Conservation (phyloP, 2,797 vertebrate species). For the Enteromius radiatus region DNA sequence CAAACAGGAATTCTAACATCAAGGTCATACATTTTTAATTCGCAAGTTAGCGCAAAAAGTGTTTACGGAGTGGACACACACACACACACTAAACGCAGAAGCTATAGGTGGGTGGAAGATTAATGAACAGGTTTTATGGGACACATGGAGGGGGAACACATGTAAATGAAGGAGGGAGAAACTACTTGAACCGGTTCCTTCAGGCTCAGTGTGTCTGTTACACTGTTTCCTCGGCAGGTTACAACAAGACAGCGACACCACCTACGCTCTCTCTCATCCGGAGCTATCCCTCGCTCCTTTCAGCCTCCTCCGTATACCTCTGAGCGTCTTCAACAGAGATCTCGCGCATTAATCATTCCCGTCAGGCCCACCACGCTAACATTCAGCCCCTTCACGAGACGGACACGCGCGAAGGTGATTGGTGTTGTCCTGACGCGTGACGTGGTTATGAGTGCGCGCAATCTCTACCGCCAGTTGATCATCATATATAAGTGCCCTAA, state of each 20-base stretch:
- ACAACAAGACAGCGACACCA: constrained; percentile 32
- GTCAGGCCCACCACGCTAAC: neutral
- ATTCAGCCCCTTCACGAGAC: neutral
- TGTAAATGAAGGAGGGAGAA: neutral
- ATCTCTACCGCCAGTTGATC: neutral
- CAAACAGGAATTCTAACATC: neutral
- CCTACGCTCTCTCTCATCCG: constrained; percentile 28
- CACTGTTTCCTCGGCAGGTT: constrained; percentile 29
- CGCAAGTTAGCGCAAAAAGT: neutral
- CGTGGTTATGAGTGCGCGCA: neutral
- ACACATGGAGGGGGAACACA: constrained; percentile 6
- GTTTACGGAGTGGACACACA: no score
- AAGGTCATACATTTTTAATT: neutral
- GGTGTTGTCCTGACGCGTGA: neutral
- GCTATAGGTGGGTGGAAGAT: constrained; percentile 5
- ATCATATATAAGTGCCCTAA: neutral
- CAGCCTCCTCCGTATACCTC: neutral
- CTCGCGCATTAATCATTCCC: constrained; percentile 16
- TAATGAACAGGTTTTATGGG: neutral
- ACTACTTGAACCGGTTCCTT: constrained; percentile 17
- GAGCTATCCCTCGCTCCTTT: constrained; percentile 9
- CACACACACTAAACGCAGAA: neutral
- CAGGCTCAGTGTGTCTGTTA: constrained; percentile 16
- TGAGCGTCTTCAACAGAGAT: neutral
- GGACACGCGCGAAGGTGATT: neutral